Conservation (phyloP, 2,797 vertebrate genomes). For the Pseudomugil tenellus region DNA sequence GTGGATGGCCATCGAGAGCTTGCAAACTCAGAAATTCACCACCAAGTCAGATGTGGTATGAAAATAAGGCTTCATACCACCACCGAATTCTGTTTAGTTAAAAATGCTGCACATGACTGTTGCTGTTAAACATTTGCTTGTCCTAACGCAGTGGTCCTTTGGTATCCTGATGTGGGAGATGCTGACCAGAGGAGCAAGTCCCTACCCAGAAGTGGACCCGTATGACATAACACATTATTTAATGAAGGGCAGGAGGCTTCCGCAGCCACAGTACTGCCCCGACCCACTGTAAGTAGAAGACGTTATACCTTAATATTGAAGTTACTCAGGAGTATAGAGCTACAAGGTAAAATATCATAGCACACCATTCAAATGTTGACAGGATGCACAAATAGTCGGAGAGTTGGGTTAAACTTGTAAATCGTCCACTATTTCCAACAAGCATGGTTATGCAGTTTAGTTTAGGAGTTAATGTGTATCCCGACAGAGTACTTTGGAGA, state of each 20-base stretch:
- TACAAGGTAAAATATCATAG: not conserved
- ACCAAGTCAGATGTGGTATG: slow-evolving; percentile 96
- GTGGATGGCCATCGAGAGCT: slow-evolving; percentile 98
- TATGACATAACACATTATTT: slow-evolving; percentile 93
- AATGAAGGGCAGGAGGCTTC: slow-evolving; percentile 89
- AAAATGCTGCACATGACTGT: not conserved
- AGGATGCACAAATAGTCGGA: slow-evolving; percentile 46
- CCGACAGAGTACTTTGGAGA: not conserved
- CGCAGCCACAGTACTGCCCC: slow-evolving; percentile 93
- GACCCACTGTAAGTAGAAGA: slow-evolving; percentile 88
- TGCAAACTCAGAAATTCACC: slow-evolving; percentile 97
- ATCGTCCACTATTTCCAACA: slow-evolving; percentile 51
- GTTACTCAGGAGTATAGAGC: not conserved
- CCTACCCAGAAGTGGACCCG: slow-evolving; percentile 92
- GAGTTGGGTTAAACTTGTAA: slow-evolving; percentile 39
- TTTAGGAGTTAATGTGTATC: slow-evolving; percentile 69
- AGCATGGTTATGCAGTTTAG: slow-evolving; percentile 45
- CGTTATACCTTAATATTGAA: slow-evolving; percentile 2
- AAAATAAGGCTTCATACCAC: not conserved
- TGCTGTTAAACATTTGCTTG: not conserved
- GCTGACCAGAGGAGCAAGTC: slow-evolving; percentile 93
- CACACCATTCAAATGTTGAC: slow-evolving; percentile 40
- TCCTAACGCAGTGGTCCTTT: slow-evolving; percentile 91
- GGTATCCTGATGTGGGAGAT: slow-evolving; percentile 98
- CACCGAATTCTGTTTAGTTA: not conserved